These are phyloP conservation scores for Parasteatoda tepidariorum DNA, from an alignment of 1,140 invertebrate genomes.

Conservation along the genomic window DNA sequence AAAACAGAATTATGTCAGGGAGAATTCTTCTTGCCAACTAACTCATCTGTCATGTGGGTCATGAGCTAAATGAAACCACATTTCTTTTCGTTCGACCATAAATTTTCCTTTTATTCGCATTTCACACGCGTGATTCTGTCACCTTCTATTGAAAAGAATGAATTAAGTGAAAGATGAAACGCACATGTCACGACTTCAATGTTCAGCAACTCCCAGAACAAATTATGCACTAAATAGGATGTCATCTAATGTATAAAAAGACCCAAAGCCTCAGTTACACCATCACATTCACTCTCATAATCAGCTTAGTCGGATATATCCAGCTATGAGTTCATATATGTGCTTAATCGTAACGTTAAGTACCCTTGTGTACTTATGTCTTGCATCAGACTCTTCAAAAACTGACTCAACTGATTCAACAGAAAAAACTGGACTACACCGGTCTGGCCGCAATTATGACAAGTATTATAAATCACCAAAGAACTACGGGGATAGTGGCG, in stretches of 20 bases:
- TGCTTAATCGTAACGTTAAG: background rate
- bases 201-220: background rate
- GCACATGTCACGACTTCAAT: background rate
- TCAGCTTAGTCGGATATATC: no score
- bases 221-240: background rate
- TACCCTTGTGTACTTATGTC: background rate
- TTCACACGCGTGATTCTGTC: background rate
- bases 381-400: background rate
- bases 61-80: constrained; percentile 10
- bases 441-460: constrained; percentile 25
- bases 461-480: background rate
- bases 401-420: background rate
- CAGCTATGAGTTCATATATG: no score
- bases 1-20: background rate
- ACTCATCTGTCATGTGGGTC: background rate
- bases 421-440: background rate
- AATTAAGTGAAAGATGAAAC: constrained; percentile 16
- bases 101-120: constrained; percentile 13
- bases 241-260: constrained; percentile 6
- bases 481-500: constrained; percentile 15
- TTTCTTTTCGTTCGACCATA: constrained; percentile 25
- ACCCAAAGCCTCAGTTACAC: no score
- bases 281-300: background rate
- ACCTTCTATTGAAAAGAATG: constrained; percentile 18
- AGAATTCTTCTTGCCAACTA: background rate